Evolutionary conservation across 2,113 vertebrate species (phyloP).

Genomic region (Cromileptes altivelis): DNA sequence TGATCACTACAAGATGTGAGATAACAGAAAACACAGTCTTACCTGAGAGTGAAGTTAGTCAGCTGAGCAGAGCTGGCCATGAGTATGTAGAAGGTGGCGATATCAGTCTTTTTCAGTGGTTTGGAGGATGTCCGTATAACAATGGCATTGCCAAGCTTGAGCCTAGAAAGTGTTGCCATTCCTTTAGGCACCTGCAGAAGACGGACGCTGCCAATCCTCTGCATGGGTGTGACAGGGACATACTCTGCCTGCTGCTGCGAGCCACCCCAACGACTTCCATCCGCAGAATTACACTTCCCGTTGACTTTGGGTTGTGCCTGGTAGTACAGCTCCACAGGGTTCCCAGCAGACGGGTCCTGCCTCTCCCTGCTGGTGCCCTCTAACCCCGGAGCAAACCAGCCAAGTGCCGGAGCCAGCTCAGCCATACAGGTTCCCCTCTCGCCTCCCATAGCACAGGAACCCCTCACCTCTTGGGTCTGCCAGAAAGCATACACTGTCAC

Average conservation of each 20-base stretch:
- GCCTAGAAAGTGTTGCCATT: slow-evolving; percentile 85
- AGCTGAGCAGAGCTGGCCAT: slow-evolving; percentile 87
- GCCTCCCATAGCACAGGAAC: slow-evolving; percentile 86
- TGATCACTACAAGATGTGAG: neutral
- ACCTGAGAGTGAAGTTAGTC: slow-evolving; percentile 93
- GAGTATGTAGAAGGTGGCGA: slow-evolving; percentile 90
- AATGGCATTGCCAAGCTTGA: slow-evolving; percentile 89
- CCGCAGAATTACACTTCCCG: slow-evolving; percentile 82
- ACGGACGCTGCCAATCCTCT: slow-evolving; percentile 92
- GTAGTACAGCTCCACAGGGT: slow-evolving; percentile 93
- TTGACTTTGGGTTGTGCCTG: slow-evolving; percentile 82
- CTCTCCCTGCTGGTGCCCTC: slow-evolving; percentile 87
- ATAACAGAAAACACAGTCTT: slow-evolving; percentile 58
- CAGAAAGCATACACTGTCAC: slow-evolving; percentile 91
- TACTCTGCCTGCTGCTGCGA: slow-evolving; percentile 84
- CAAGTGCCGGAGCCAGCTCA: slow-evolving; percentile 82
- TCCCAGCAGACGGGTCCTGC: slow-evolving; percentile 82
- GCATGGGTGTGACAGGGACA: slow-evolving; percentile 87
- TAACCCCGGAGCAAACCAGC: slow-evolving; percentile 87
- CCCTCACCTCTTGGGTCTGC: slow-evolving; percentile 91
- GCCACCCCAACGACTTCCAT: slow-evolving; percentile 46
- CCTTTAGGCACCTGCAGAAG: slow-evolving; percentile 87
- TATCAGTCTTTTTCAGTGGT: slow-evolving; percentile 87
- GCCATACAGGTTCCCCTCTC: slow-evolving; percentile 90
- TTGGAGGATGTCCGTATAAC: slow-evolving; percentile 87